phyloP scores from a whole-genome alignment of 2,888 invertebrate genomes.

The Scotopteryx bipunctaria region DNA sequence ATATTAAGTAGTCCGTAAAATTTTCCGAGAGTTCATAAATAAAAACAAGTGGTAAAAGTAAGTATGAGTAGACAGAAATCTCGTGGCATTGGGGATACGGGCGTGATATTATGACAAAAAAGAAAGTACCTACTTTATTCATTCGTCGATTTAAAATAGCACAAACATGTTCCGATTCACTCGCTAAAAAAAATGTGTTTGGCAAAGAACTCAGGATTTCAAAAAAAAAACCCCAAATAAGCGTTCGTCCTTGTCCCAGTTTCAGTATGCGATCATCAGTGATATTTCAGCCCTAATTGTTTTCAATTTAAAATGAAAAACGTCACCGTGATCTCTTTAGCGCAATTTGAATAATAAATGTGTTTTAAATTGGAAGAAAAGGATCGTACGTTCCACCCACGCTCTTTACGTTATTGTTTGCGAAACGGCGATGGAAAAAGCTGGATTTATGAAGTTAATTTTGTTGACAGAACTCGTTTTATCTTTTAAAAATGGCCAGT shows the following conservation, averaged over 20 bases:
- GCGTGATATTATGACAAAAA: too few species aligned
- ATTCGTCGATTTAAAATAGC: too few species aligned
- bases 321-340: conserved; percentile 28
- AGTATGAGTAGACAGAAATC: too few species aligned
- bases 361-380: conserved; percentile 22
- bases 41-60: too few species aligned
- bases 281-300: conserved; percentile 21
- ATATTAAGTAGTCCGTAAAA: too few species aligned
- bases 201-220: conserved; percentile 4
- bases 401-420: conserved; percentile 12
- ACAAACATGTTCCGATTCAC: too few species aligned
- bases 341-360: conserved; percentile 29
- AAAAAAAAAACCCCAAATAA: conserved; percentile 13
- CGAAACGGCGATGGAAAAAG: conserved; percentile 8
- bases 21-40: too few species aligned
- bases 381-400: conserved; percentile 13
- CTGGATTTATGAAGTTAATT: conserved; percentile 18
- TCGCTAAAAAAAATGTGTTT: background rate
- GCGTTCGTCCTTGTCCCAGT: conserved; percentile 19
- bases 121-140: too few species aligned
- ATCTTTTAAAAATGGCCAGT: background rate
- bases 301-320: conserved; percentile 24
- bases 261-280: conserved; percentile 10
- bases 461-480: conserved; percentile 9
- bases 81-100: too few species aligned